These are phyloP conservation scores for Psilopsiagon aymara DNA, from an alignment of 2,113 vertebrate species.

Conservation along the genomic window DNA sequence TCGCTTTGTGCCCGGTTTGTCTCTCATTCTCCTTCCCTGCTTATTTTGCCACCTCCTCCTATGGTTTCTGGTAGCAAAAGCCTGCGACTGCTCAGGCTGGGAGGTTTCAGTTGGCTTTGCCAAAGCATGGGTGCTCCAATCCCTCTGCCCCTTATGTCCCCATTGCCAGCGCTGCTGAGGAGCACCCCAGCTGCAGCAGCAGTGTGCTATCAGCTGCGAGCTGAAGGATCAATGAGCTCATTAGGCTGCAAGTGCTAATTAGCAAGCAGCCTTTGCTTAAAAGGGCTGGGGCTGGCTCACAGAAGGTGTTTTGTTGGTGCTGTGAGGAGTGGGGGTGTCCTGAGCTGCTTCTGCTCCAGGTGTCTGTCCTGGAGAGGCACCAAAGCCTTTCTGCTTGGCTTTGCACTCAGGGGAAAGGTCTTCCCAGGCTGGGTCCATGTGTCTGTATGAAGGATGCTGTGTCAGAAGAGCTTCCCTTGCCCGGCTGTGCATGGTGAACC, in stretches of 20 bases:
- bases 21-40: background rate
- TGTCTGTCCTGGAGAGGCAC: background rate
- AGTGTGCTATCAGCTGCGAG: background rate
- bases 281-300: background rate
- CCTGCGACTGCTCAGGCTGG: accelerated
- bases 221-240: background rate
- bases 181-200: background rate
- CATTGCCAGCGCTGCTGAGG: background rate
- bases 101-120: background rate
- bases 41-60: background rate
- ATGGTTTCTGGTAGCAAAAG: background rate
- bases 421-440: accelerated
- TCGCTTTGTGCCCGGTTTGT: accelerated
- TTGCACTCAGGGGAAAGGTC: too few relatives aligned
- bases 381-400: background rate
- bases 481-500: accelerated
- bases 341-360: background rate
- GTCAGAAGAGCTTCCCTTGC: background rate
- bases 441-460: background rate
- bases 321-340: background rate
- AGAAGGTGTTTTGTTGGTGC: background rate
- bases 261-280: background rate
- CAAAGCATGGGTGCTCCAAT: accelerated
- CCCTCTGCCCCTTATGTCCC: background rate
- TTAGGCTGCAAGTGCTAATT: background rate